Evolutionary conservation across 1,140 invertebrate genomes (phyloP).

Genomic region (Elymnias hypermnestra): DNA sequence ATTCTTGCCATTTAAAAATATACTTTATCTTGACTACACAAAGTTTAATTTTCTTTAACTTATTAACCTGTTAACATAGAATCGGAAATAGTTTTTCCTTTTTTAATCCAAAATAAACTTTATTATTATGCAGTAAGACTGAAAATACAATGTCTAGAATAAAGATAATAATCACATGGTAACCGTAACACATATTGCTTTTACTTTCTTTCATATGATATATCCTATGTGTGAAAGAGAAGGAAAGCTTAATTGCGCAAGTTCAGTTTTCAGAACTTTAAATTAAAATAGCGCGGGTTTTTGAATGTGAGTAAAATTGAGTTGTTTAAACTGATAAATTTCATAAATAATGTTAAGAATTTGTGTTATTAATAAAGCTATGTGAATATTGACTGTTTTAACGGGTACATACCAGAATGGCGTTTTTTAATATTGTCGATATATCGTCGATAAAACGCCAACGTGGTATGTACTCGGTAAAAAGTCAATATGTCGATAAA

Average conservation of each 20-base stretch:
- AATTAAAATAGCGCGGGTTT: constrained; percentile 15
- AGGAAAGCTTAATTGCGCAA: constrained; percentile 32
- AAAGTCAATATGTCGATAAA: too few relatives aligned
- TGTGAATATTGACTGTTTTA: too few relatives aligned
- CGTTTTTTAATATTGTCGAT: too few relatives aligned
- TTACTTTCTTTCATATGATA: constrained; percentile 34
- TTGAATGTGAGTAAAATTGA: constrained; percentile 5
- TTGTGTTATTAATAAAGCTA: too few relatives aligned
- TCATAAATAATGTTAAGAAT: constrained; percentile 7
- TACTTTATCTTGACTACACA: too few relatives aligned
- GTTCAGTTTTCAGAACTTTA: constrained; percentile 26
- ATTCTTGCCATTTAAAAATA: too few relatives aligned
- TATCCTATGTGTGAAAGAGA: constrained; percentile 24
- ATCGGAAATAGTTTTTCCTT: too few relatives aligned
- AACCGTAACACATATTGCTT: constrained; percentile 32
- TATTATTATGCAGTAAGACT: constrained; percentile 29
- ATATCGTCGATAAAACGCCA: too few relatives aligned
- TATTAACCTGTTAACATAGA: too few relatives aligned
- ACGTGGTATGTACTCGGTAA: too few relatives aligned
- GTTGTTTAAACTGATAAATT: background rate
- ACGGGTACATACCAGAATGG: too few relatives aligned
- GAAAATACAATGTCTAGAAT: constrained; percentile 21
- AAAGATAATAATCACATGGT: constrained; percentile 37
- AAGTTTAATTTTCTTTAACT: too few relatives aligned
- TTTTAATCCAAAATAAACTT: constrained; percentile 28